Evolutionary conservation across 2,113 vertebrate genomes (phyloP).

Genomic region (Microtus oregoni): DNA sequence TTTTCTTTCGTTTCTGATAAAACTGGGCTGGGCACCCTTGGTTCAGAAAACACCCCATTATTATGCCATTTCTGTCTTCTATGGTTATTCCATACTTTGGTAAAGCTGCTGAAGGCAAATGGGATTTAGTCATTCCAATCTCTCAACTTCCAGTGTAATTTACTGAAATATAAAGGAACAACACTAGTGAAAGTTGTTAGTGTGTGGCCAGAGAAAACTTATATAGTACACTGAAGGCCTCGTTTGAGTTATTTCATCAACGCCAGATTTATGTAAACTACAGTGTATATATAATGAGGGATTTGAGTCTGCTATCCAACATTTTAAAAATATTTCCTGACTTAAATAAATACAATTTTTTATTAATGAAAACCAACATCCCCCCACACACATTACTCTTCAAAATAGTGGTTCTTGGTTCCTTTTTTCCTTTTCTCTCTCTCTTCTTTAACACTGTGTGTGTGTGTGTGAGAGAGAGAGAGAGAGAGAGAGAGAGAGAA

Average conservation of each 20-base stretch:
- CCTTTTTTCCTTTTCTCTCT: slow-evolving; percentile 7
- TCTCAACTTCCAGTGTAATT: slow-evolving; percentile 8
- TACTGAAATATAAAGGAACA: slow-evolving; percentile 24
- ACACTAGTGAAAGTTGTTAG: slow-evolving; percentile 11
- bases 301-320: background rate
- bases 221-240: background rate
- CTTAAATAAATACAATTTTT: slow-evolving; percentile 45
- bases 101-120: slow-evolving; percentile 33
- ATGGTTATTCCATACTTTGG: background rate
- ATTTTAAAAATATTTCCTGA: background rate
- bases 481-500: too few species aligned
- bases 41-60: background rate
- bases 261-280: background rate
- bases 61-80: background rate
- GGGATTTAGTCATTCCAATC: slow-evolving; percentile 38
- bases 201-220: slow-evolving; percentile 1
- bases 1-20: background rate
- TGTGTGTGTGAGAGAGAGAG: background rate
- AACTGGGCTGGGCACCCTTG: background rate
- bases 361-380: slow-evolving; percentile 35
- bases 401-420: slow-evolving; percentile 6
- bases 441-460: background rate
- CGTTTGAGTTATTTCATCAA: slow-evolving; percentile 42
- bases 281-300: background rate
- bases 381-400: background rate